A percentile compares a stretch with the other conserved stretches of the same genome.
These are phyloP conservation scores for Rhagonycha fulva DNA, from an alignment of 2,888 invertebrate genomes.

Conservation along the genomic window DNA sequence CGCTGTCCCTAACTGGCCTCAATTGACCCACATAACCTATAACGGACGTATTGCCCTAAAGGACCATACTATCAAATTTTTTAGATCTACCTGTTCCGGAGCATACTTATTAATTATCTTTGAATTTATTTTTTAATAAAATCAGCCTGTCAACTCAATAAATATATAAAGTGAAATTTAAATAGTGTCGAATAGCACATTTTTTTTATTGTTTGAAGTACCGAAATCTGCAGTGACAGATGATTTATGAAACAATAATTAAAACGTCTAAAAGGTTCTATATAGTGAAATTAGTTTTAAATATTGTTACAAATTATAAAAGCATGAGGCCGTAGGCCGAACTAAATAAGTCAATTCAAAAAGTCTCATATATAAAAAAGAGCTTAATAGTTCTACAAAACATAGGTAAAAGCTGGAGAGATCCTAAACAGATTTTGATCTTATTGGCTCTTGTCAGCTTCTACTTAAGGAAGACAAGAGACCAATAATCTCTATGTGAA, in stretches of 20 bases:
- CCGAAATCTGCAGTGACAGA: neutral
- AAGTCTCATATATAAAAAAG: too few species aligned
- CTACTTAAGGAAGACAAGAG: too few species aligned
- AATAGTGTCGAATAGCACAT: neutral
- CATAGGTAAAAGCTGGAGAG: too few species aligned
- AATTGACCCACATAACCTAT: slow-evolving; percentile 27
- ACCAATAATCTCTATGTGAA: too few species aligned
- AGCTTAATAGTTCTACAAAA: too few species aligned
- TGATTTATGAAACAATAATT: neutral
- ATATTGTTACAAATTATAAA: neutral
- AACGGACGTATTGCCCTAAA: slow-evolving; percentile 33
- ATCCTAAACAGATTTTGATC: too few species aligned
- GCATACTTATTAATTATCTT: neutral
- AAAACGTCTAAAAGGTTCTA: neutral
- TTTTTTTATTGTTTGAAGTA: neutral
- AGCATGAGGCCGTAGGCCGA: too few species aligned
- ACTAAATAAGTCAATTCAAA: too few species aligned
- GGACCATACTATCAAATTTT: slow-evolving; percentile 17
- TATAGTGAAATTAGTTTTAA: neutral
- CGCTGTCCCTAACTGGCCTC: slow-evolving; percentile 28
- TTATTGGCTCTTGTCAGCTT: too few species aligned
- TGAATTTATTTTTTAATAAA: neutral
- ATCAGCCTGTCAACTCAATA: neutral
- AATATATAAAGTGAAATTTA: neutral
- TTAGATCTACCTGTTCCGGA: neutral